phyloP scores from a whole-genome alignment of 2,888 invertebrate genomes.

The Prionchulus punctatus region DNA sequence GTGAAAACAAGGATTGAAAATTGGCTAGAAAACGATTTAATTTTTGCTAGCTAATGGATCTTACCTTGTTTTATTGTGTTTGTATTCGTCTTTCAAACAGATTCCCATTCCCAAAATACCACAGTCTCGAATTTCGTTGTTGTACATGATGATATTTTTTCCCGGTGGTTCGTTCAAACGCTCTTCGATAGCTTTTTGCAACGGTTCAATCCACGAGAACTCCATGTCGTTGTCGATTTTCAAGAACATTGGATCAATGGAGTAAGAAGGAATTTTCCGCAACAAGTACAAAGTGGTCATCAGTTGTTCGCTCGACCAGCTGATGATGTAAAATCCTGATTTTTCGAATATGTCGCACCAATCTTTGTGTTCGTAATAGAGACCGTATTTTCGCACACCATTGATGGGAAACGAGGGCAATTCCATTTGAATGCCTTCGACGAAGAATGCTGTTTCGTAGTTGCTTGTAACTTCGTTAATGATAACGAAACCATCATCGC shows the following conservation, averaged over 20 bases:
- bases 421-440: too few relatives aligned
- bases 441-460: conserved; percentile 16
- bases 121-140: conserved; percentile 50
- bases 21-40: too few relatives aligned
- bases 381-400: conserved; percentile 18
- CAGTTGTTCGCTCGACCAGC: conserved; percentile 1
- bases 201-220: conserved; percentile 15
- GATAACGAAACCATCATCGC: conserved; percentile 36
- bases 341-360: conserved; percentile 20
- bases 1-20: too few relatives aligned
- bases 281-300: conserved; percentile 11
- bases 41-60: too few relatives aligned
- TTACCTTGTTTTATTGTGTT: conserved; percentile 59
- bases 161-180: conserved; percentile 45
- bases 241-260: conserved; percentile 38
- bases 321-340: conserved; percentile 23
- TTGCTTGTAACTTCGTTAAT: conserved; percentile 35
- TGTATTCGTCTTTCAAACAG: conserved; percentile 72
- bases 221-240: conserved; percentile 58
- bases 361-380: conserved; percentile 22
- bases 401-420: background rate
- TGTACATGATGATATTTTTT: conserved; percentile 19
- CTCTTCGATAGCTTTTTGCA: conserved; percentile 55
- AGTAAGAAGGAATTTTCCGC: background rate
- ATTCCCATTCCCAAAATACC: conserved; percentile 75